Conservation (phyloP, 2,113 vertebrate species). For the Charadrius vociferus region DNA sequence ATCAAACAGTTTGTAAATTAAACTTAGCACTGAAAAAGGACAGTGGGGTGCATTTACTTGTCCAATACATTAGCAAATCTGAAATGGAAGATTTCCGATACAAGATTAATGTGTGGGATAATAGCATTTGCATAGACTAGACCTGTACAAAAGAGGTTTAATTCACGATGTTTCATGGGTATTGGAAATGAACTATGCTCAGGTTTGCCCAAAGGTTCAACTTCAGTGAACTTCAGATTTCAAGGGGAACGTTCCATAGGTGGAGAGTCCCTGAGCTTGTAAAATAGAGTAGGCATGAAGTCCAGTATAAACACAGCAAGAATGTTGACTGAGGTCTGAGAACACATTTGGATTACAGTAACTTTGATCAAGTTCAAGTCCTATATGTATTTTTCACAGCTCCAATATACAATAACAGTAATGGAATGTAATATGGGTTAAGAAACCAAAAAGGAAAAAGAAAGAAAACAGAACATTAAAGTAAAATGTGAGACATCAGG, state of each 20-base stretch:
- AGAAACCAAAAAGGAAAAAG: background rate
- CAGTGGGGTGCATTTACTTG: background rate
- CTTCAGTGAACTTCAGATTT: constrained; percentile 25
- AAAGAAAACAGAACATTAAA: background rate
- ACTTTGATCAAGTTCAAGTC: constrained; percentile 24
- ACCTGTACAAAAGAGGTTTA: background rate
- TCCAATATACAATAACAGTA: background rate
- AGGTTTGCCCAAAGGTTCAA: constrained; percentile 4
- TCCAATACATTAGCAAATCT: background rate
- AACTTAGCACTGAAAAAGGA: background rate
- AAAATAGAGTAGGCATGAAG: background rate
- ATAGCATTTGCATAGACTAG: background rate
- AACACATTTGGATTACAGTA: background rate
- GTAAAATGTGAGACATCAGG: background rate
- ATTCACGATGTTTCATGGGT: background rate
- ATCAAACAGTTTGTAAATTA: background rate
- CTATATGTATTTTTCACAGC: constrained; percentile 19
- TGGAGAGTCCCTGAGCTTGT: constrained; percentile 13
- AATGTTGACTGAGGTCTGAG: constrained; percentile 31
- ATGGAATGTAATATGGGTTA: constrained; percentile 3
- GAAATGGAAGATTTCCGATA: background rate
- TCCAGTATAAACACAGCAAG: constrained; percentile 53
- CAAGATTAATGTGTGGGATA: background rate
- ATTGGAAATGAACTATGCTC: background rate
- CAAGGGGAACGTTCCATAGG: background rate